Percentiles rank a stretch among this genome's conserved stretches.
phyloP scores from a whole-genome alignment of 2,797 vertebrate species.

The Decapterus maruadsi region DNA sequence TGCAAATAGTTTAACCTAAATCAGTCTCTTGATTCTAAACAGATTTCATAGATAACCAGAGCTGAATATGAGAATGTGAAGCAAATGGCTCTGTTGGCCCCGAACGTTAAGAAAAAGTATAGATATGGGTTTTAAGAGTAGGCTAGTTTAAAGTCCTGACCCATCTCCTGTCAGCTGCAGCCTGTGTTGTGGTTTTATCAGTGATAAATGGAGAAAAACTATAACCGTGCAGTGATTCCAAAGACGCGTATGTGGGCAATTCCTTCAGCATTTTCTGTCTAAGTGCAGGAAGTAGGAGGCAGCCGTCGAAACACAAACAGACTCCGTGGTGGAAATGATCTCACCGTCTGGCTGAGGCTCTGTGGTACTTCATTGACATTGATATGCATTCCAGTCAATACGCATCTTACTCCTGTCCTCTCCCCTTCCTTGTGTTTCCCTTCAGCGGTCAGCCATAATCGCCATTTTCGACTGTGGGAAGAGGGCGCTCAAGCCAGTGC shows the following conservation, averaged over 20 bases:
- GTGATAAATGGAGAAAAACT: slow-evolving; percentile 58
- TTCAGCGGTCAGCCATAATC: slow-evolving; percentile 86
- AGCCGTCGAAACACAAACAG: slow-evolving; percentile 63
- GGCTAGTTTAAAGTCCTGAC: slow-evolving; percentile 37
- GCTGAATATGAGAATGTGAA: slow-evolving; percentile 55
- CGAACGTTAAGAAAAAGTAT: slow-evolving; percentile 23
- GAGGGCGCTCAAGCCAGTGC: slow-evolving; percentile 80
- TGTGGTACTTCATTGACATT: slow-evolving; percentile 74
- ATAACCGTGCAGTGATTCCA: slow-evolving; percentile 43
- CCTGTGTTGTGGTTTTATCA: slow-evolving; percentile 61
- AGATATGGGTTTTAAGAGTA: slow-evolving; percentile 29
- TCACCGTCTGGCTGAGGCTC: slow-evolving; percentile 75
- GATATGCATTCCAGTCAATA: slow-evolving; percentile 69
- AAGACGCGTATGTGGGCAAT: slow-evolving; percentile 55
- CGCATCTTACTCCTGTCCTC: slow-evolving; percentile 67
- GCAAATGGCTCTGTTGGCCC: slow-evolving; percentile 32
- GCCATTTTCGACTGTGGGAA: slow-evolving; percentile 85
- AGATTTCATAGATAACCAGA: slow-evolving; percentile 61
- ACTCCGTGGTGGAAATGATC: slow-evolving; percentile 77
- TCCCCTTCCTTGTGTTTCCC: slow-evolving; percentile 60
- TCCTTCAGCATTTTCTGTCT: slow-evolving; percentile 65
- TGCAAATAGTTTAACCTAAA: slow-evolving; percentile 61
- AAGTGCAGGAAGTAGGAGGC: slow-evolving; percentile 70
- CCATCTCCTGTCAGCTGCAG: slow-evolving; percentile 54
- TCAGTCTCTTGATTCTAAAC: slow-evolving; percentile 52